Base-by-base conservation (phyloP, 92 coral and sea anemone genomes). In the Muricea muricata region DNA sequence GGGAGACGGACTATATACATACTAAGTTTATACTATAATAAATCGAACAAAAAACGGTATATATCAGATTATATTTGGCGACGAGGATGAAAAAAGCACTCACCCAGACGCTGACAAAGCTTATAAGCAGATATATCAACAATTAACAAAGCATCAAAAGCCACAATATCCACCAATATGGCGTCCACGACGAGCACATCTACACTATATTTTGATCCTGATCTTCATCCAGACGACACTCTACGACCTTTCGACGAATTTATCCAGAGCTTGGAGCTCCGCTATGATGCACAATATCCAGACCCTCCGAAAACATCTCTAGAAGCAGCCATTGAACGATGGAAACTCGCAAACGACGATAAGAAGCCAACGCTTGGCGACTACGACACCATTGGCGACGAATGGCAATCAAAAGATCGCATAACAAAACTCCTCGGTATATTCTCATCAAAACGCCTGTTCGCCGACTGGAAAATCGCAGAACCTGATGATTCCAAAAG, bases 191-290 rank as follows among this genome's bases (percentile, higher is more conserved):
- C 50, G 50, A 42, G 8, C 50, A 42, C 73, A 66, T 6, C 73
- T n/a, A 66, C 73, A 20, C 73, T 66, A 6, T 66, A 66, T n/a
- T 66, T 66, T n/a, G 73, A 66, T 35, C 73, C 73, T 7, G 73
- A 66, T 28, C 30, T 9, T 33, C 73, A 66, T 66, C 73, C 73
- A 7, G 35, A 66, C 35, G 37, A 28, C 25, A 66, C 73, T 20
- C 26, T 66, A 66, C 30, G 26, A 66, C 33, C 73, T 7, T 66
- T 66, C 42, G 26, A 66, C n/a, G 73, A 55, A 21, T 55, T 55
- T 55, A n/a, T 55, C 9, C 65, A 55, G 23, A 42, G 50, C 50
- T 42, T 42, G 7, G 50, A 42, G 50, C n/a, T 65, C 17, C 73
- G 73, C 10, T 65, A 65, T 17, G 40, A 65, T 3, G 73, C 73